Conservation (phyloP, 2,888 invertebrate species). For the Hirtodrosophila trivittata region DNA sequence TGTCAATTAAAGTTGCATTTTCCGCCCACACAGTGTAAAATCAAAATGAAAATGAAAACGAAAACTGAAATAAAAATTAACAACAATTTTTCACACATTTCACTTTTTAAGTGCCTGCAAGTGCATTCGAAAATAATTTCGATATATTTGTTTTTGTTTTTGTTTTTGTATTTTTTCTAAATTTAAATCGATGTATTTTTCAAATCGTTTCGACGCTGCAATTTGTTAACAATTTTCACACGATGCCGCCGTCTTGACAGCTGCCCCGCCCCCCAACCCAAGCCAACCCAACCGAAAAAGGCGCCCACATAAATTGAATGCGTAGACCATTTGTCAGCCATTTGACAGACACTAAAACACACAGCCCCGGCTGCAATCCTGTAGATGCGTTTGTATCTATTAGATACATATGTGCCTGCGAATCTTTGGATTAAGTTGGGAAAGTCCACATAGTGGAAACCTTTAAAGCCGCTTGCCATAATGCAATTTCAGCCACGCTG, state of each 20-base stretch:
- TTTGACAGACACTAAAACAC: slow-evolving; percentile 63
- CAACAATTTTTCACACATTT: slow-evolving; percentile 71
- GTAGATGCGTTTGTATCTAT: slow-evolving; percentile 9
- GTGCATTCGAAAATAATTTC: slow-evolving; percentile 49
- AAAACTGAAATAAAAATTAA: slow-evolving; percentile 34
- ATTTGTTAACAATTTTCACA: slow-evolving; percentile 78
- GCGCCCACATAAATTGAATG: slow-evolving; percentile 66
- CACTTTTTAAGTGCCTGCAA: slow-evolving; percentile 43
- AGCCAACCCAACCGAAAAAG: slow-evolving; percentile 7
- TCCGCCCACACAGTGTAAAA: slow-evolving; percentile 45
- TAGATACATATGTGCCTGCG: slow-evolving; percentile 13
- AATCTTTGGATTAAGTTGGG: background rate
- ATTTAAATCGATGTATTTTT: slow-evolving; percentile 59
- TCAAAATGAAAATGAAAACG: slow-evolving; percentile 9
- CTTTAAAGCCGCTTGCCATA: slow-evolving; percentile 23
- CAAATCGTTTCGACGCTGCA: slow-evolving; percentile 70
- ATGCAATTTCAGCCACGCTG: slow-evolving; percentile 33
- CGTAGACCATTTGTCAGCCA: slow-evolving; percentile 66
- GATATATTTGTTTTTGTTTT: slow-evolving; percentile 7
- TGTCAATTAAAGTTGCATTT: slow-evolving; percentile 70
- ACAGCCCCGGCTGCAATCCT: slow-evolving; percentile 2
- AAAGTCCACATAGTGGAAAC: slow-evolving; percentile 31
- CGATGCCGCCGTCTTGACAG: slow-evolving; percentile 62
- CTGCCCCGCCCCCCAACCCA: slow-evolving; percentile 22
- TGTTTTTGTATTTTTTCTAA: slow-evolving; percentile 56